phyloP scores from a whole-genome alignment of 2,888 invertebrate species.

The Netelia melanura region DNA sequence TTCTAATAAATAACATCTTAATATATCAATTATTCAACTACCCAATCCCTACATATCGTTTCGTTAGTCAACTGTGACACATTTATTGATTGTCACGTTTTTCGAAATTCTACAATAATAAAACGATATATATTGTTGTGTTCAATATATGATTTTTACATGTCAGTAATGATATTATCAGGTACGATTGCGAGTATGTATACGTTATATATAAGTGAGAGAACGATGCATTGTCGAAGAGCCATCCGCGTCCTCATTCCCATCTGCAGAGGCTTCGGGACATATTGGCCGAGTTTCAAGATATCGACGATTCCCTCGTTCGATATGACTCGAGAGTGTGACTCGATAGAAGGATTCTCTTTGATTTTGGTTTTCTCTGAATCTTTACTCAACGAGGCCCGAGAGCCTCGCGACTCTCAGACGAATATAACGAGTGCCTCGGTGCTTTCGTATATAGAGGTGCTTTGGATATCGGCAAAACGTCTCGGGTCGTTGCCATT shows the following conservation, averaged over 20 bases:
- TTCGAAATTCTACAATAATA: no score
- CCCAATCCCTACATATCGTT: no score
- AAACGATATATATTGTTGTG: no score
- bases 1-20: no score
- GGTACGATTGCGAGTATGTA: background rate
- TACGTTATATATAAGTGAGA: background rate
- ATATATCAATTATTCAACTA: no score
- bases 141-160: no score
- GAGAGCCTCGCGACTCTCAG: slow-evolving; percentile 28
- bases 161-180: background rate
- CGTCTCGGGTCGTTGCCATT: slow-evolving; percentile 56
- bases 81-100: no score
- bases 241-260: background rate
- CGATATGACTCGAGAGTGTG: slow-evolving; percentile 21
- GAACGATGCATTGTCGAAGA: background rate
- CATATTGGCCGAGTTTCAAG: slow-evolving; percentile 56
- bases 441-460: slow-evolving; percentile 20
- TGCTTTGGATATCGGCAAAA: slow-evolving; percentile 48
- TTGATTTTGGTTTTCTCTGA: slow-evolving; percentile 13
- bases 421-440: slow-evolving; percentile 60
- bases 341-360: background rate
- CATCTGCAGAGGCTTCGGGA: background rate
- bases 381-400: slow-evolving; percentile 21
- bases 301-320: slow-evolving; percentile 41
- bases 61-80: no score